Evolutionary conservation across 2,113 vertebrate species (phyloP), one percentile per base, ranked within the genome.

Genomic region (Menidia beryllina): DNA sequence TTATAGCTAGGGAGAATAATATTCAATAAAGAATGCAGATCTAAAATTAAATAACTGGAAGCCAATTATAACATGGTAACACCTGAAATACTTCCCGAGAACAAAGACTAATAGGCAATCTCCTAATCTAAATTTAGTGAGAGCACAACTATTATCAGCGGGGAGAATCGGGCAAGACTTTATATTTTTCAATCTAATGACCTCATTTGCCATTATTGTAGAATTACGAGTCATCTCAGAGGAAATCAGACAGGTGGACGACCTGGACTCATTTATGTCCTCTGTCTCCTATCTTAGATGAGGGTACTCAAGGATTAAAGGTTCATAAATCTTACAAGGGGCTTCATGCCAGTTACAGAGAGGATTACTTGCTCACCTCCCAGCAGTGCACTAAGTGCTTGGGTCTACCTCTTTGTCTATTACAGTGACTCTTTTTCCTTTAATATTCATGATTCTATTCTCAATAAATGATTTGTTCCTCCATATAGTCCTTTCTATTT

Each of bases 341-440:
- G 64, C 61, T 70, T 17, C 10, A 12, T 53, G 47, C 50, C 72
- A 80, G 59, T 50, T 75, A 30, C 55, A 69, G 34, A 45, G 49
- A 66, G 20, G 34, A 34, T 14, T 74, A 65, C 69, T 74, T 81
- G 39, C 62, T 77, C 53, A 67, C 50, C 30, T 66, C 41, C 1
- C 65, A 72, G 69, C 70, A 72, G 54, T 43, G 49, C 48, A 76
- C 55, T 39, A 54, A 55, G 36, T 68, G 49, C 53, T 55, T 76
- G 43, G 7, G 17, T 58, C 23, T 19, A 23, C 68, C 36, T 15
- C 13, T 69, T 15, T 62, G 41, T 53, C 9, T 62, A 30, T 52
- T 8, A 27, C 62, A 20, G 12, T 51, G 41, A 27, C 38, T 53
- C n/a, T 15, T 66, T 39, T 59, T 59, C 34, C 50, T 54, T 30